Percentiles rank a stretch among this genome's conserved stretches.
Evolutionary conservation across 2,888 invertebrate genomes (phyloP).

Genomic region (Malacosoma neustria): DNA sequence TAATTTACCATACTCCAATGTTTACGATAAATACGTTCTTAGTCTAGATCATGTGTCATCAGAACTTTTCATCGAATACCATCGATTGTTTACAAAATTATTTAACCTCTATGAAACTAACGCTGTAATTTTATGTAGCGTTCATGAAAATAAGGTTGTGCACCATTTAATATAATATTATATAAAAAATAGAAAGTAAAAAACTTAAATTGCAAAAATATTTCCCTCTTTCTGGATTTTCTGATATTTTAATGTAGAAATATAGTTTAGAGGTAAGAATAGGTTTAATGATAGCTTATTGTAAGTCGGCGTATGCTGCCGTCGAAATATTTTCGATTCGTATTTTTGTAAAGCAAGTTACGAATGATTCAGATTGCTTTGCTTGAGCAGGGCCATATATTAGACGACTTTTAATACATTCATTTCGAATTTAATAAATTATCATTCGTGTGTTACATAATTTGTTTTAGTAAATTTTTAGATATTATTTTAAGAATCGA

Average conservation of each 20-base stretch:
- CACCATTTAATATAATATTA: constrained; percentile 45
- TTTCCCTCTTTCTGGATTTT: constrained; percentile 72
- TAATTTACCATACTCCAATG: too few relatives aligned
- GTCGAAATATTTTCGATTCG: constrained; percentile 73
- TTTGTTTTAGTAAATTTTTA: not conserved
- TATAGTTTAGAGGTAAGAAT: constrained; percentile 61
- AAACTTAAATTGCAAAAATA: constrained; percentile 48
- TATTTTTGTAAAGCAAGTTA: constrained; percentile 73
- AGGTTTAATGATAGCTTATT: constrained; percentile 66
- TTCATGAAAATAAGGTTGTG: constrained; percentile 75
- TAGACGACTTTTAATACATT: constrained; percentile 25
- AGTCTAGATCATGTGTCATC: not conserved
- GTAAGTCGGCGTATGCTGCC: constrained; percentile 62
- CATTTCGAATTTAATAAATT: constrained; percentile 12
- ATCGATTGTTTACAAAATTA: constrained; percentile 47
- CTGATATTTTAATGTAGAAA: constrained; percentile 70
- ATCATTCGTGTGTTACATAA: constrained; percentile 4
- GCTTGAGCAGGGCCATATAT: constrained; percentile 67
- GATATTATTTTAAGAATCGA: constrained; percentile 22
- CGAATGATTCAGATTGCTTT: constrained; percentile 68
- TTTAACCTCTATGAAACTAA: constrained; percentile 55
- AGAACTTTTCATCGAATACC: constrained; percentile 33
- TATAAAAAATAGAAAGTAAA: constrained; percentile 48
- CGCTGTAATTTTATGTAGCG: constrained; percentile 67
- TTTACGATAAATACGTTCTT: constrained; percentile 2